A percentile compares a stretch with the other conserved stretches of the same genome.
phyloP scores from a whole-genome alignment of 1,140 invertebrate genomes.

The Cyclargus thomasi region DNA sequence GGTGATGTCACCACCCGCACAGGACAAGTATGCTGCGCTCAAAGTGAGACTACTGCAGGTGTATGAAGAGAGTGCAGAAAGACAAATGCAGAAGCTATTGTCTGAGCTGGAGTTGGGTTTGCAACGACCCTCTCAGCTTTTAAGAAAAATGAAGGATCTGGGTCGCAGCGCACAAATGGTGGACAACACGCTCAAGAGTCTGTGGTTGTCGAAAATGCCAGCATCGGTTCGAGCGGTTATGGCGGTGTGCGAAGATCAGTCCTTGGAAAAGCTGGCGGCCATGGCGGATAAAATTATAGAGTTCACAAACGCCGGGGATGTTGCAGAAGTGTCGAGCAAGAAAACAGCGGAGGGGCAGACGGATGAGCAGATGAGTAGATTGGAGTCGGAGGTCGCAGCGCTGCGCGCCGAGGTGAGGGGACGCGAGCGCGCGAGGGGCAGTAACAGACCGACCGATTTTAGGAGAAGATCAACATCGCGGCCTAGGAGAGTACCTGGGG shows the following conservation, averaged over 20 bases:
- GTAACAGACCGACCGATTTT: neutral
- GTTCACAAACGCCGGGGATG: neutral
- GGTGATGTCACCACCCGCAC: no score
- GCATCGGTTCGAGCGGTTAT: slow-evolving; percentile 15
- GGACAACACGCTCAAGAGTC: slow-evolving; percentile 17
- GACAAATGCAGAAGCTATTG: no score
- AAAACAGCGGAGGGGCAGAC: neutral
- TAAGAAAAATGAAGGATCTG: slow-evolving; percentile 16
- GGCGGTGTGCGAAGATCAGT: slow-evolving; percentile 15
- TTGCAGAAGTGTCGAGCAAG: neutral
- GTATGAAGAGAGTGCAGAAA: neutral
- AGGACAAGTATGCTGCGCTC: no score
- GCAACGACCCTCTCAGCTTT: slow-evolving; percentile 15
- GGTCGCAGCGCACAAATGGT: slow-evolving; percentile 13
- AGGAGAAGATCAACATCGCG: slow-evolving; percentile 8
- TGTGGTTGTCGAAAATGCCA: slow-evolving; percentile 18
- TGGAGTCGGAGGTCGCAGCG: slow-evolving; percentile 6
- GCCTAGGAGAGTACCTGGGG: neutral
- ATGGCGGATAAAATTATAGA: neutral
- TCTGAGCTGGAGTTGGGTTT: neutral
- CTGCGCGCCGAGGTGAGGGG: neutral
- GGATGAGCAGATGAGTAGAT: neutral
- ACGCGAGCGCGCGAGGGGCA: neutral
- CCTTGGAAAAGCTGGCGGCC: slow-evolving; percentile 3
- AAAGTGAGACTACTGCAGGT: slow-evolving; percentile 17